Evolutionary conservation across 2,888 invertebrate genomes (phyloP), one percentile per base, ranked within the genome.

Genomic region (Ptychoptera albimana): DNA sequence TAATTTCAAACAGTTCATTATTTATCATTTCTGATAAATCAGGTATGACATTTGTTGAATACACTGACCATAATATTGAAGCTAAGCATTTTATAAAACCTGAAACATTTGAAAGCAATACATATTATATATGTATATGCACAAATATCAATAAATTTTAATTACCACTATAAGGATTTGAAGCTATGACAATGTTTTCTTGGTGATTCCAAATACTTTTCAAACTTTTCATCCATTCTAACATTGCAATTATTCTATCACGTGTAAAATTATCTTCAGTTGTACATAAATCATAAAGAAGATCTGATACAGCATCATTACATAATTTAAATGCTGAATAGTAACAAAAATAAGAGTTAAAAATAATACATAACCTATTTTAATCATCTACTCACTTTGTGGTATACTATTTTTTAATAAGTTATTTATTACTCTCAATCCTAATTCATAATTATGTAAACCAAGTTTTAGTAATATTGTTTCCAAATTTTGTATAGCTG

Each of bases 211-310:
- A 37, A 31, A 34, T 42, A 3, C 6, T 23, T 14, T 46, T 38
- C 15, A 49, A 38, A 38, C 45, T 45, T 31, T 46, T 39, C 43
- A 88, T 68, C 89, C 91, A 89, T 46, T 75, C 71, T 43, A 87
- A 64, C 55, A 85, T 73, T 7, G 82, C 75, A 43, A 68, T 68
- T 48, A 81, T 69, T 37, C 82, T 70, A 52, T 77, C 75, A 42
- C 67, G 64, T 8, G 77, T 72, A 46, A 57, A 57, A 6, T 50
- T 57, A 52, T 61, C 60, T 48, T 64, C 63, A 8, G 72, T 68
- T 44, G 72, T 77, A 53, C 88, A 87, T 47, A 91, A 70, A 61
- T 83, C 81, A 54, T 82, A 84, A 45, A 88, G 70, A 46, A 88
- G 69, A 63, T 85, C 84, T 54, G 89, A 85, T 29, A 88, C 82